phyloP scores from a whole-genome alignment of 2,113 vertebrate genomes.

The Engystomops pustulosus region DNA sequence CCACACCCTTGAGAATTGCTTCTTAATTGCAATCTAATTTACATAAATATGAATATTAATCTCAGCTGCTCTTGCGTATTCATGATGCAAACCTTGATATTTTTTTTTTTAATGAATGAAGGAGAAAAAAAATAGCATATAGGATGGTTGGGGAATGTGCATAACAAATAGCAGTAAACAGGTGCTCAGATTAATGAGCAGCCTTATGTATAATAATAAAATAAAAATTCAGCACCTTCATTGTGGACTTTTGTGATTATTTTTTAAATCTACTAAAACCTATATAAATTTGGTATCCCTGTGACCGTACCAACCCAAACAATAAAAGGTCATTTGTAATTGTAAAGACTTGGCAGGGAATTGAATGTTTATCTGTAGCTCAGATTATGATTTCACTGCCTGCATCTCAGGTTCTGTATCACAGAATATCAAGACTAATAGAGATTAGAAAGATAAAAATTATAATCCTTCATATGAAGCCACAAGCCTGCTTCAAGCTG shows the following conservation, averaged over 20 bases:
- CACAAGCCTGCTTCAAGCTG: no score
- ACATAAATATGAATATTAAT: constrained; percentile 98
- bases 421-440: no score
- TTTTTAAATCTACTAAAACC: no score
- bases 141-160: not conserved
- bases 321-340: no score
- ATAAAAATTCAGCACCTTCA: not conserved
- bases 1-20: constrained; percentile 64
- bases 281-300: no score
- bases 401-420: no score
- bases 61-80: constrained; percentile 88
- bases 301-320: no score
- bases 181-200: not conserved
- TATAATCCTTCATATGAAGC: no score
- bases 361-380: no score
- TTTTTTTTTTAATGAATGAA: constrained; percentile 88
- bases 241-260: not conserved
- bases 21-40: constrained; percentile 95
- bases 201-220: not conserved
- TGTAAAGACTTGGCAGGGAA: no score
- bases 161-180: not conserved
- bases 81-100: constrained; percentile 81
- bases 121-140: not conserved
- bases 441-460: no score
- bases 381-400: no score